These are phyloP conservation scores for Colius striatus DNA, from an alignment of 2,113 vertebrate species.

Conservation along the genomic window DNA sequence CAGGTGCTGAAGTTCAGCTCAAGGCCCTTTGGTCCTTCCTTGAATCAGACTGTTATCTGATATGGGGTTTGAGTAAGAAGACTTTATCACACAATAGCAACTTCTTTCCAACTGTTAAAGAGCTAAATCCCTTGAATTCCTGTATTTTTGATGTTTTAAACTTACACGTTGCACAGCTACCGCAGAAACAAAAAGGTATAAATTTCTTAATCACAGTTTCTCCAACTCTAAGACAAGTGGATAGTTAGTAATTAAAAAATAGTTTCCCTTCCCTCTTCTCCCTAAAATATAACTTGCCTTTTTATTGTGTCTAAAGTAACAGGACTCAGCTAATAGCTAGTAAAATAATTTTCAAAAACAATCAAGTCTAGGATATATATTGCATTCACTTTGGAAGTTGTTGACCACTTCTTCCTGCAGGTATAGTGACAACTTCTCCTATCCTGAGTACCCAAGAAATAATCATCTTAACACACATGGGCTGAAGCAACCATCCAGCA, in stretches of 20 bases:
- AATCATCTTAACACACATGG: background rate
- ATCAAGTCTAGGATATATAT: background rate
- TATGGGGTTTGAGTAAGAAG: background rate
- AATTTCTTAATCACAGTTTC: background rate
- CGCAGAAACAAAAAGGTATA: background rate
- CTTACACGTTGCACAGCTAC: background rate
- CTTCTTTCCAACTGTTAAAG: background rate
- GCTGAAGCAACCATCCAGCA: background rate
- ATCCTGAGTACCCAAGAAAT: background rate
- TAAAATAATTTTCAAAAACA: background rate
- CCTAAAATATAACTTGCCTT: background rate
- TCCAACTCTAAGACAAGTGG: background rate
- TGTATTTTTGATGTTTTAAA: background rate
- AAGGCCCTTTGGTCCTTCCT: background rate
- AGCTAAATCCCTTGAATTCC: background rate
- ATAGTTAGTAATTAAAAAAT: background rate
- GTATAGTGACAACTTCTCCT: background rate
- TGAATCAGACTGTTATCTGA: background rate
- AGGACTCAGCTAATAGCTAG: background rate
- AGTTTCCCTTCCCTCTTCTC: background rate
- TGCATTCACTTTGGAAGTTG: background rate
- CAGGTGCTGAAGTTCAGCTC: background rate
- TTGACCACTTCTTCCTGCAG: background rate
- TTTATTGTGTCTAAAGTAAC: background rate
- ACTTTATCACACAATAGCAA: background rate